phyloP scores from a whole-genome alignment of 2,888 invertebrate species.

The Entomobrya multifasciata region DNA sequence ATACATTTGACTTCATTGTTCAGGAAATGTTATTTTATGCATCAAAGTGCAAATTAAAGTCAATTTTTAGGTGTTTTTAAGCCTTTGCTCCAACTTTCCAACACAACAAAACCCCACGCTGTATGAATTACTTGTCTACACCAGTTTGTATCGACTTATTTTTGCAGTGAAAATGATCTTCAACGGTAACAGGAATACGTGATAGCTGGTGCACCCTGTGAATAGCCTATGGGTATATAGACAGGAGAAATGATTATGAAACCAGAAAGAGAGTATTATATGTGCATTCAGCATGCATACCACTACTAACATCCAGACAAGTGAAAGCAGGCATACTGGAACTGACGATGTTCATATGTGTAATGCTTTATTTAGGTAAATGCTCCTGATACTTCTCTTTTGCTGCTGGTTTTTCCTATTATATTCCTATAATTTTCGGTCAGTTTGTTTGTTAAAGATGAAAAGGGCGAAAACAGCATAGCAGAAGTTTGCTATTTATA shows the following conservation, averaged over 20 bases:
- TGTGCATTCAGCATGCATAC: background rate
- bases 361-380: no score
- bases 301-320: background rate
- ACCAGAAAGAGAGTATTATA: background rate
- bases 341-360: constrained; percentile 10
- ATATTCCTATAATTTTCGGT: background rate
- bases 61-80: no score
- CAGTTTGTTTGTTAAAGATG: constrained; percentile 27
- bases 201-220: background rate
- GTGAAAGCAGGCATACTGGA: background rate
- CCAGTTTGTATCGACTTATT: no score
- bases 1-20: no score
- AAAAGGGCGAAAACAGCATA: constrained; percentile 1
- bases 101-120: no score
- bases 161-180: no score
- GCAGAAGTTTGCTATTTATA: background rate
- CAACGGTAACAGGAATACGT: background rate
- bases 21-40: no score
- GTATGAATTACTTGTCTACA: no score
- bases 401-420: background rate
- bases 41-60: no score
- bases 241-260: background rate
- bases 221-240: background rate
- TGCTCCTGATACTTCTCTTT: constrained; percentile 28
- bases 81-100: no score